Evolutionary conservation across 1,140 invertebrate genomes (phyloP).

Genomic region (Scaptodrosophila lebanonensis): DNA sequence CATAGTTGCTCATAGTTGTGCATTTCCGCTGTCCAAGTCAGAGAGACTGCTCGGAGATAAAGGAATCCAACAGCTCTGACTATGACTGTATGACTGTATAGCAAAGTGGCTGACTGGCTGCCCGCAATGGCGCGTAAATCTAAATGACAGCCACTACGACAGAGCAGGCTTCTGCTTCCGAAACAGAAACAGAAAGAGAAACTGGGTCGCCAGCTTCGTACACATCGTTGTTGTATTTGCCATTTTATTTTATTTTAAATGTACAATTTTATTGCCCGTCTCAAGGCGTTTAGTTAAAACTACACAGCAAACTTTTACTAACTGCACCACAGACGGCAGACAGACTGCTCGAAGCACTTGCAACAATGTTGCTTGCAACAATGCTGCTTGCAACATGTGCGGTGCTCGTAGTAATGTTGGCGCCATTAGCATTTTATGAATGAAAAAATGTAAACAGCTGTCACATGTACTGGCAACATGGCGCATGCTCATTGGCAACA

Average conservation of each 20-base stretch:
- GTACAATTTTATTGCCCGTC: conserved; percentile 16
- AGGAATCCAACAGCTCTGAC: too few relatives aligned
- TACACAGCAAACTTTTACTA: background rate
- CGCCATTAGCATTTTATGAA: conserved; percentile 44
- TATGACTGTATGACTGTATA: too few relatives aligned
- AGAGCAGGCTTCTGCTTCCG: too few relatives aligned
- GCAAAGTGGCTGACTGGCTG: too few relatives aligned
- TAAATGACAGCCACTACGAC: too few relatives aligned
- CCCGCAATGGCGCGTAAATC: too few relatives aligned
- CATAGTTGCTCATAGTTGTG: background rate
- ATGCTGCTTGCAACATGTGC: conserved; percentile 28
- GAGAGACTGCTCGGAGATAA: too few relatives aligned
- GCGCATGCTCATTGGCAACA: conserved; percentile 32
- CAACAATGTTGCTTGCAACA: conserved; percentile 15
- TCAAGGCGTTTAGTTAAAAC: conserved; percentile 18
- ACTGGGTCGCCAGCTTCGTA: background rate
- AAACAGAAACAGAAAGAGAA: too few relatives aligned
- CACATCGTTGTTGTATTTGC: too few relatives aligned
- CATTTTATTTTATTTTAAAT: conserved; percentile 4
- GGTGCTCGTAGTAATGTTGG: conserved; percentile 7
- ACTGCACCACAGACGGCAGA: too few relatives aligned
- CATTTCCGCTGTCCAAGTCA: conserved; percentile 13
- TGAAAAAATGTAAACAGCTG: conserved; percentile 36
- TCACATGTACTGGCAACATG: conserved; percentile 31
- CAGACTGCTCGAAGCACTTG: conserved; percentile 8